These are phyloP conservation scores for Phaonia tiefii DNA, from an alignment of 2,888 invertebrate species.

Conservation along the genomic window DNA sequence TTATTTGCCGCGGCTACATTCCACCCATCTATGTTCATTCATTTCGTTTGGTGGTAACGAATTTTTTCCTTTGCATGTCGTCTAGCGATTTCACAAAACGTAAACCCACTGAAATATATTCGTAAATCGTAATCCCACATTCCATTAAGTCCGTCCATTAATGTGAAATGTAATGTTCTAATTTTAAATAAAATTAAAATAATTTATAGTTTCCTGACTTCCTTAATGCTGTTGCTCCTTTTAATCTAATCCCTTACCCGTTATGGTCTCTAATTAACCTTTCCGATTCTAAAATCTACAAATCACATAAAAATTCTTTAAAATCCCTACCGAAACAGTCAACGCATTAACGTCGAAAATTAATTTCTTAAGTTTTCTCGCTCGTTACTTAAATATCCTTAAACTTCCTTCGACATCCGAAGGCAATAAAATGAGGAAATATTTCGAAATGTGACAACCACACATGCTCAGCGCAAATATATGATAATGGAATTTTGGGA, in stretches of 20 bases:
- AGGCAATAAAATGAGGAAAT: conserved; percentile 1
- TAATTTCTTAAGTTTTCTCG: background rate
- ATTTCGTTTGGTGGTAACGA: no score
- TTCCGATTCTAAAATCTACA: background rate
- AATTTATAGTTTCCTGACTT: conserved; percentile 1
- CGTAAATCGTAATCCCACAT: no score
- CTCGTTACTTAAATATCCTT: no score
- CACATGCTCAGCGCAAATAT: background rate
- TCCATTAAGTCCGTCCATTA: no score
- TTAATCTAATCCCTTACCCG: conserved; percentile 2
- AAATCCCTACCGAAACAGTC: conserved; percentile 2
- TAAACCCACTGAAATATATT: no score
- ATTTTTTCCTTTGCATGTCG: no score
- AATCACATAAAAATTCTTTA: conserved; percentile 14
- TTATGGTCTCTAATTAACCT: conserved; percentile 17
- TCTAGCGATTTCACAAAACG: no score
- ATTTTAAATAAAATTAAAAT: background rate
- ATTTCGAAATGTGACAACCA: conserved; percentile 24
- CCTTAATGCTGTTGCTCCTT: no score
- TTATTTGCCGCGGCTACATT: no score
- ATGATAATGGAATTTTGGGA: conserved; percentile 2
- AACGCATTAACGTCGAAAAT: background rate
- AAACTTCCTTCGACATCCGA: background rate
- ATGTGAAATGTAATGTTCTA: background rate
- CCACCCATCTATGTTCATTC: no score